Evolutionary conservation across 1,140 invertebrate genomes (phyloP).

Genomic region (Himalopsyche phryganea): DNA sequence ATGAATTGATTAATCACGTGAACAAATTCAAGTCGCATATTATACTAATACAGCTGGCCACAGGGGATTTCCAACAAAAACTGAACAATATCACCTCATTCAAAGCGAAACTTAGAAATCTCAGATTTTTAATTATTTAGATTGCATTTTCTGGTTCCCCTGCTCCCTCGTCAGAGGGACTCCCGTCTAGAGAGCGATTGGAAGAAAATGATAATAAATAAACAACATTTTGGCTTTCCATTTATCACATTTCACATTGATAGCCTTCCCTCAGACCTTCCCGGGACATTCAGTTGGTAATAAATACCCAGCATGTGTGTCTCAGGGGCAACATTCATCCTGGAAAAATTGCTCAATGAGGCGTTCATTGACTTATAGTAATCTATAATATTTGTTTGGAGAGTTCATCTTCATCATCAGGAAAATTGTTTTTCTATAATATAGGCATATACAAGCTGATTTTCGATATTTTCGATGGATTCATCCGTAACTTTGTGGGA

Average conservation of each 20-base stretch:
- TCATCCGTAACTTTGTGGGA: too few relatives aligned
- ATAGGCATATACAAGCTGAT: too few relatives aligned
- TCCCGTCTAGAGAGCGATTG: conserved; percentile 47
- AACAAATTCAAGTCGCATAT: conserved; percentile 45
- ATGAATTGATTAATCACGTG: too few relatives aligned
- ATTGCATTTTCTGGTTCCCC: conserved; percentile 49
- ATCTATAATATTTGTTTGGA: not conserved
- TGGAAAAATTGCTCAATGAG: conserved; percentile 31
- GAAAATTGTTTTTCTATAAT: too few relatives aligned
- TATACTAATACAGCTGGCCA: conserved; percentile 49
- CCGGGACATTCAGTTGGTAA: conserved; percentile 44
- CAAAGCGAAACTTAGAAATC: conserved; percentile 15
- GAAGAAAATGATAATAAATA: conserved; percentile 33
- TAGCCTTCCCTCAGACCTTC: conserved; percentile 53
- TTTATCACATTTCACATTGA: conserved; percentile 10
- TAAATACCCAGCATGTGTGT: conserved; percentile 41
- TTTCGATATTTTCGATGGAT: too few relatives aligned
- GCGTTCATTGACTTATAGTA: too few relatives aligned
- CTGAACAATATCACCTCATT: conserved; percentile 2
- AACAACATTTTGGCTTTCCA: too few relatives aligned
- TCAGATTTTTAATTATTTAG: conserved; percentile 8
- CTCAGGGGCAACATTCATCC: conserved; percentile 54
- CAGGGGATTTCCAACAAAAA: conserved; percentile 46
- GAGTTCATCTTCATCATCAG: not conserved
- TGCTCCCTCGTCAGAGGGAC: conserved; percentile 44